These are phyloP conservation scores for Ameiurus melas DNA, from an alignment of 2,113 vertebrate genomes.

Conservation along the genomic window DNA sequence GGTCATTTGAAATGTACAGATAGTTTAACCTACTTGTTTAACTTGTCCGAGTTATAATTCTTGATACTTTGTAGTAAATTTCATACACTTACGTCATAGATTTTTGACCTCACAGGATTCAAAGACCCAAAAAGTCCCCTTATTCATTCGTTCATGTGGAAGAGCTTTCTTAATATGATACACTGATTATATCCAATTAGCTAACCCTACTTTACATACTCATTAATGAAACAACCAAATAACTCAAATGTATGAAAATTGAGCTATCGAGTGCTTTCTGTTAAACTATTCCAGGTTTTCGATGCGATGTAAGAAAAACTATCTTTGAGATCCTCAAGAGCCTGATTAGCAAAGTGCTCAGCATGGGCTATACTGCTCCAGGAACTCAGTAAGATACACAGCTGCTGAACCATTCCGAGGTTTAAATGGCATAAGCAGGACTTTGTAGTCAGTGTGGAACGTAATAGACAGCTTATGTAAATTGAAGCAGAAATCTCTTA, in stretches of 20 bases:
- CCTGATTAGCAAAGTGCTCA: neutral
- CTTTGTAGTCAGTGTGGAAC: neutral
- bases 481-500: conserved; percentile 14
- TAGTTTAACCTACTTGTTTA: neutral
- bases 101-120: neutral
- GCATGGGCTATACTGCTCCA: neutral
- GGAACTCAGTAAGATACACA: neutral
- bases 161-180: neutral
- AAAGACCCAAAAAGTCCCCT: neutral
- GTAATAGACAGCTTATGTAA: conserved; percentile 14
- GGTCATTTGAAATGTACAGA: neutral
- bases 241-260: neutral
- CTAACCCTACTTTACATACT: neutral
- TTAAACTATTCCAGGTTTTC: neutral
- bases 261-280: neutral
- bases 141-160: neutral
- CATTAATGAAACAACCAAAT: neutral
- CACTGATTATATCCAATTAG: neutral
- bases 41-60: neutral
- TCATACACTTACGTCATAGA: neutral
- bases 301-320: neutral
- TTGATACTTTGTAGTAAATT: neutral
- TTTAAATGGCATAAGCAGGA: neutral
- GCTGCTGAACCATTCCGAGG: neutral
- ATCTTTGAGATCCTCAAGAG: neutral